Evolutionary conservation across 2,888 invertebrate genomes (phyloP).

Genomic region (Euzetes globulus): DNA sequence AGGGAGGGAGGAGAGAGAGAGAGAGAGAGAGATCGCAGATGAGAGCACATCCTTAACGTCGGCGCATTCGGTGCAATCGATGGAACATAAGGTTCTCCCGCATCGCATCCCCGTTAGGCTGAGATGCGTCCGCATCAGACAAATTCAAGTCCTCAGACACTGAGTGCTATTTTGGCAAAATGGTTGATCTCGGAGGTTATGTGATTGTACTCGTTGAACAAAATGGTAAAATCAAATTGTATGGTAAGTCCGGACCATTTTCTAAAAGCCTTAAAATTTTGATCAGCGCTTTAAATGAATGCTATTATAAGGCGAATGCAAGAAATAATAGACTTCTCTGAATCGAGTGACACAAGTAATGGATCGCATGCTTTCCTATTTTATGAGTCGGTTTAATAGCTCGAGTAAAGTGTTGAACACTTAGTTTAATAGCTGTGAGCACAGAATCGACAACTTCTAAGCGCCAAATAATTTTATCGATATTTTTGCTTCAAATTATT

Average conservation of each 20-base stretch:
- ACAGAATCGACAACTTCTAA: neutral
- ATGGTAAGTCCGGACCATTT: constrained; percentile 58
- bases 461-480: neutral
- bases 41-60: neutral
- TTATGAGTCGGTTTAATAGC: constrained; percentile 12
- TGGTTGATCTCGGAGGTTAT: constrained; percentile 88
- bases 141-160: constrained; percentile 1
- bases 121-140: neutral
- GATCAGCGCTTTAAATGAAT: neutral
- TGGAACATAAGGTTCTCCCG: constrained; percentile 1
- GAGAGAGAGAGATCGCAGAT: neutral
- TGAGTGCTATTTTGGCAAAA: constrained; percentile 43
- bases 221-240: constrained; percentile 86
- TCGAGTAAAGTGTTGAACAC: neutral
- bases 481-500: no score
- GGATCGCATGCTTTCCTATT: constrained; percentile 20
- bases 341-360: neutral
- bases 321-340: neutral
- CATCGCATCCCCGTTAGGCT: neutral
- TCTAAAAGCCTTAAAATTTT: neutral
- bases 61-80: neutral
- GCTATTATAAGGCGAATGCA: neutral
- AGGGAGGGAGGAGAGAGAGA: neutral
- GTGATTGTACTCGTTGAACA: constrained; percentile 89
- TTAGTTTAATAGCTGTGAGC: neutral